A percentile compares a stretch with the other conserved stretches of the same genome.
Evolutionary conservation across 2,113 vertebrate genomes (phyloP).

Genomic region (Cebidichthys violaceus): DNA sequence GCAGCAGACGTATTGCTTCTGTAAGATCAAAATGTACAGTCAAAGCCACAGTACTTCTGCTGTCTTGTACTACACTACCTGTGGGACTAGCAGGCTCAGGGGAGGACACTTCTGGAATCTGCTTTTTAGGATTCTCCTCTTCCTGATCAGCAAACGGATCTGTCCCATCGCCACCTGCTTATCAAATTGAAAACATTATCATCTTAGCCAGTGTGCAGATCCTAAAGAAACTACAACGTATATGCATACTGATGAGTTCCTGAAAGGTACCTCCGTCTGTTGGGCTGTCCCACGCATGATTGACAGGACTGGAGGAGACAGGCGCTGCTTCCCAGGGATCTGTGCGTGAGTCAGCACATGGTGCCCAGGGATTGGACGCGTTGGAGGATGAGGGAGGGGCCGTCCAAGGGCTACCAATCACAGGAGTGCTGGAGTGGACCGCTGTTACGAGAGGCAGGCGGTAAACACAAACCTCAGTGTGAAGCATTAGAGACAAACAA

Average conservation of each 20-base stretch:
- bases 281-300: constrained; percentile 70
- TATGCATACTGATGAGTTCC: constrained; percentile 7
- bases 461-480: neutral
- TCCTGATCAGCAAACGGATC: constrained; percentile 85
- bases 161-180: constrained; percentile 51
- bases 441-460: constrained; percentile 50
- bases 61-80: constrained; percentile 75
- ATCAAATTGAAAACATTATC: neutral
- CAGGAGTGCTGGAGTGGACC: constrained; percentile 74
- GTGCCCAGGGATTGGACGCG: constrained; percentile 78
- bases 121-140: constrained; percentile 73
- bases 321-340: constrained; percentile 89
- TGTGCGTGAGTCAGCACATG: constrained; percentile 75
- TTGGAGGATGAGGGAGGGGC: constrained; percentile 64
- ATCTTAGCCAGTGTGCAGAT: neutral
- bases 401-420: constrained; percentile 75
- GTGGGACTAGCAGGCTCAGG: constrained; percentile 84
- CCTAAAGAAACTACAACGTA: neutral
- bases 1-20: neutral
- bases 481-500: neutral
- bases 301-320: constrained; percentile 70
- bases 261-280: constrained; percentile 61
- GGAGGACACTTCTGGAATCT: constrained; percentile 69
- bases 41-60: neutral
- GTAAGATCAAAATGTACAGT: neutral